These are phyloP conservation scores for Paralichthys olivaceus DNA, from an alignment of 2,113 vertebrate species.

Conservation along the genomic window DNA sequence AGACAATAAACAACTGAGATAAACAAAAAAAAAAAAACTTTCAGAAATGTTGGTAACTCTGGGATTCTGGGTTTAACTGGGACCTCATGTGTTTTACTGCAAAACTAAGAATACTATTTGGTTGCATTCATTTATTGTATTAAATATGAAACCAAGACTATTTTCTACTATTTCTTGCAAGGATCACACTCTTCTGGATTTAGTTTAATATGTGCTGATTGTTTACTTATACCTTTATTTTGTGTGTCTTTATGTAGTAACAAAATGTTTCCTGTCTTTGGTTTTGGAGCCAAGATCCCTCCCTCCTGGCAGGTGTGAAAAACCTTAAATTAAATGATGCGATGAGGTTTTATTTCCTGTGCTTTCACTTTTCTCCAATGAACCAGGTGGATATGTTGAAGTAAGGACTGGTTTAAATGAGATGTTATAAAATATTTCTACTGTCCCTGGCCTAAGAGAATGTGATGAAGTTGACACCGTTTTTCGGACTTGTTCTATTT, in stretches of 20 bases:
- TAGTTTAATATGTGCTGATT: neutral
- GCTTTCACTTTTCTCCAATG: neutral
- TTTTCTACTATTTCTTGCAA: no score
- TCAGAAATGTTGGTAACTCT: no score
- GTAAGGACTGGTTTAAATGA: neutral
- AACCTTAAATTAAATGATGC: neutral
- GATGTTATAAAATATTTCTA: neutral
- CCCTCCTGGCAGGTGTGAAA: slow-evolving; percentile 87
- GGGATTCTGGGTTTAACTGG: no score
- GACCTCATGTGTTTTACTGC: no score
- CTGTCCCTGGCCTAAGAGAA: neutral
- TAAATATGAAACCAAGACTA: no score
- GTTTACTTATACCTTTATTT: neutral
- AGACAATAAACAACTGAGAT: no score
- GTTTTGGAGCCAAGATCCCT: slow-evolving; percentile 94
- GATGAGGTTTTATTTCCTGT: neutral
- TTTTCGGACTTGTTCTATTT: neutral
- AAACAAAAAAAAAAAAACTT: no score
- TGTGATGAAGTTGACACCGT: no score
- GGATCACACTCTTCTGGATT: neutral
- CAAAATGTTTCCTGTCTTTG: slow-evolving; percentile 97
- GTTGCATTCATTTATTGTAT: neutral
- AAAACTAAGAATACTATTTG: neutral
- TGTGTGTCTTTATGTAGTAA: slow-evolving; percentile 80
- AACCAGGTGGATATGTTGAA: neutral